Evolutionary conservation across 2,113 vertebrate genomes (phyloP), one percentile per base, ranked within the genome.

Genomic region (Halichoeres trimaculatus): DNA sequence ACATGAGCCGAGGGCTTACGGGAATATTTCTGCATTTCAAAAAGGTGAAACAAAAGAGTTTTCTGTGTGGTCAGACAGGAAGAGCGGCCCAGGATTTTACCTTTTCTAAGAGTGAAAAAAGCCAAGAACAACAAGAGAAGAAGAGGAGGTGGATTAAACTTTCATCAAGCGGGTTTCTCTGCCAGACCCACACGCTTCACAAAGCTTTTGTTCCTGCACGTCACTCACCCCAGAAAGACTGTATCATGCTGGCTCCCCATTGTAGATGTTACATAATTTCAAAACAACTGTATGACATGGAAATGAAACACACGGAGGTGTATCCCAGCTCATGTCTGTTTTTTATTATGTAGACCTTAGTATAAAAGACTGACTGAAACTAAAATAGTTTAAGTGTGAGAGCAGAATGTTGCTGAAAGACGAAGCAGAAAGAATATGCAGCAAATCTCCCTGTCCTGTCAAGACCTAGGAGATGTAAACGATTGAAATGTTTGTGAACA

Each of bases 81-180:
- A 13, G 71, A 72, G 58, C 1, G 1, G 52, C 24, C 5, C 52
- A 34, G 20, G 13, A 62, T 56, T 76, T 81, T 53, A 85, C 78
- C 71, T 78, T 83, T 74, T 75, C 61, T 41, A 58, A 1, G 2
- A 55, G 38, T 8, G 17, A 52, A 54, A n/a, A 45, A 41, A 66
- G 70, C 75, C 61, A 87, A 75, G 65, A 48, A 65, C 61, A 84
- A 88, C 56, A 81, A 63, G 55, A 19, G 74, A 57, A 78, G 62
- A 86, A 81, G 2, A 73, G 57, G 47, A 71, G 23, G 36, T 38
- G 43, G 63, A 86, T 84, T 19, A 54, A 81, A 77, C 78, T 85
- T 74, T 84, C 85, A 74, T 65, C 71, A 41, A n/a, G 52, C 13
- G 8, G 1, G 14, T 26, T 50, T n/a, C 17, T 71, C 30, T 48